Conservation (phyloP, 2,113 vertebrate species). For the Panthera leo region DNA sequence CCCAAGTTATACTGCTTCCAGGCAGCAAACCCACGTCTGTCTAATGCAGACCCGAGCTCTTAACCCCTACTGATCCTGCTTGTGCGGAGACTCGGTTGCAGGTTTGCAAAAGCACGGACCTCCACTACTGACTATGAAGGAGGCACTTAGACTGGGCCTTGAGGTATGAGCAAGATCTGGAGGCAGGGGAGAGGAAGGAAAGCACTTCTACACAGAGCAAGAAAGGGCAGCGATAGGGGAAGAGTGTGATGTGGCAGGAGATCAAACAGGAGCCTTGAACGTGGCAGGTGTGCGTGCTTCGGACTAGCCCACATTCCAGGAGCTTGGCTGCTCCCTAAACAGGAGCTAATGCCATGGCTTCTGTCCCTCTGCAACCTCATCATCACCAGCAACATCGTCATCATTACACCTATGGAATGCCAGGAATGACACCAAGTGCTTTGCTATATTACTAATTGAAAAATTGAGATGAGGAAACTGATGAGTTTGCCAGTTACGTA, state of each 20-base stretch:
- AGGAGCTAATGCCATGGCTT: background rate
- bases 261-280: background rate
- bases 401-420: background rate
- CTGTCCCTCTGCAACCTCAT: background rate
- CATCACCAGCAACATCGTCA: background rate
- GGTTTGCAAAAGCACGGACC: background rate
- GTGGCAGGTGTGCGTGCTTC: background rate
- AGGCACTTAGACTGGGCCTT: background rate
- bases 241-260: background rate
- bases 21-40: background rate
- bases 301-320: too few relatives aligned
- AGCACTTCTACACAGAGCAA: background rate
- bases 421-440: background rate
- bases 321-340: background rate
- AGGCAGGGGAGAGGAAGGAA: background rate
- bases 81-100: background rate
- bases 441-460: background rate
- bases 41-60: background rate
- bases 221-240: background rate
- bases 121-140: background rate
- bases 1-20: background rate
- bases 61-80: background rate
- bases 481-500: background rate
- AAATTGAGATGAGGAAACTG: background rate
- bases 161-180: background rate